These are phyloP conservation scores for Polydesmus complanatus DNA, from an alignment of 2,888 invertebrate species.

Conservation along the genomic window DNA sequence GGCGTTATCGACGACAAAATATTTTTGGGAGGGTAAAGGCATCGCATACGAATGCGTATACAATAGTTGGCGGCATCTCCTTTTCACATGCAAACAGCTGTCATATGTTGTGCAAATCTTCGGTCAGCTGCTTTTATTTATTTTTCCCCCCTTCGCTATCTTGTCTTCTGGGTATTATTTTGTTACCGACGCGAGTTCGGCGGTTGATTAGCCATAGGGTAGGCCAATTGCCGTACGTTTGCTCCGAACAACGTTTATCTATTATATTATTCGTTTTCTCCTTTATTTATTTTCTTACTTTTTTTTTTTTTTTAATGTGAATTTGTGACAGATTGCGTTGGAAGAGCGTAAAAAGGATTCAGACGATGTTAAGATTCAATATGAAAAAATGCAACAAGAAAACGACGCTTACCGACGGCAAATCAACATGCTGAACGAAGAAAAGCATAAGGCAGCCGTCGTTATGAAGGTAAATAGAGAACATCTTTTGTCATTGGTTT, in stretches of 20 bases:
- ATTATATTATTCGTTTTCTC: too few relatives aligned
- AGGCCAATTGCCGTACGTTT: not conserved
- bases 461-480: not conserved
- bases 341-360: not conserved
- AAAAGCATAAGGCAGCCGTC: not conserved
- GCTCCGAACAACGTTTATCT: not conserved
- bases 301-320: not conserved
- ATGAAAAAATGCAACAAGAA: not conserved
- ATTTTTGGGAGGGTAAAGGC: too few relatives aligned
- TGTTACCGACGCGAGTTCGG: not conserved
- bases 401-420: not conserved
- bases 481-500: too few relatives aligned
- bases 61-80: too few relatives aligned
- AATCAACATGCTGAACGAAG: not conserved
- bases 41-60: too few relatives aligned
- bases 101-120: not conserved
- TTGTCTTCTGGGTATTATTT: too few relatives aligned
- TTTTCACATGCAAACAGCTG: too few relatives aligned
- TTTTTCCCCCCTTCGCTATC: not conserved
- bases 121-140: not conserved
- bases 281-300: too few relatives aligned
- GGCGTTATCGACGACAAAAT: too few relatives aligned
- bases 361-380: not conserved
- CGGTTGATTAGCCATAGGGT: not conserved
- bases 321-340: not conserved